Conservation (phyloP, 2,113 vertebrate species). For the Colaptes auratus region DNA sequence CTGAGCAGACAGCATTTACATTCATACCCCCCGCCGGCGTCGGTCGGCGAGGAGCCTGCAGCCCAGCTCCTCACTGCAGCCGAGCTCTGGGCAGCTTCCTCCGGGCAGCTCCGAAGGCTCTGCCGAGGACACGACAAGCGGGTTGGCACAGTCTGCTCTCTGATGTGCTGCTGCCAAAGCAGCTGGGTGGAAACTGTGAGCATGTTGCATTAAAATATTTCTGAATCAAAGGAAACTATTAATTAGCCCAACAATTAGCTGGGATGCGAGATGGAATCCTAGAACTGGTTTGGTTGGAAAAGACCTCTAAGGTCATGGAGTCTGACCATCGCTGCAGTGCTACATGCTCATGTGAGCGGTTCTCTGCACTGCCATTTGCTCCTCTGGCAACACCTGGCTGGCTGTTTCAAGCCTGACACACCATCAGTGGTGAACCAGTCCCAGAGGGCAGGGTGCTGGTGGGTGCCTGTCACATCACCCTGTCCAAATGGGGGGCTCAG, state of each 20-base stretch:
- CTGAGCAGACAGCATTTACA: not conserved
- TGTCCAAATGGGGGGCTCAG: no score
- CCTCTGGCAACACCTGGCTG: accelerated
- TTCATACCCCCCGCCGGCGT: accelerated
- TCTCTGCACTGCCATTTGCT: not conserved
- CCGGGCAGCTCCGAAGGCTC: not conserved
- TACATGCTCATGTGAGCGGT: not conserved
- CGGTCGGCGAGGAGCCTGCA: not conserved
- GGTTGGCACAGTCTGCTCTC: not conserved
- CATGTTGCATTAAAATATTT: not conserved
- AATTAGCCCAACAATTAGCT: not conserved
- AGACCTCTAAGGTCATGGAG: no score
- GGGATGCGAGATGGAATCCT: not conserved
- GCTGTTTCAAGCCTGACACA: accelerated
- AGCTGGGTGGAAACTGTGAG: not conserved
- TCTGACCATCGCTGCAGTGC: not conserved
- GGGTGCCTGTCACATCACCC: not conserved
- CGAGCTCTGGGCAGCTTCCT: not conserved
- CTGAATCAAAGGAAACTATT: not conserved
- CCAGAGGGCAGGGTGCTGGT: not conserved
- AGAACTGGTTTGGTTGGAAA: no score
- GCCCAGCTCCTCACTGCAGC: not conserved
- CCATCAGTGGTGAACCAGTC: not conserved
- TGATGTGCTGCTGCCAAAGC: not conserved
- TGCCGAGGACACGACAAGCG: accelerated